phyloP scores from a whole-genome alignment of 2,888 invertebrate species.

The Lasioglossum calceatum region DNA sequence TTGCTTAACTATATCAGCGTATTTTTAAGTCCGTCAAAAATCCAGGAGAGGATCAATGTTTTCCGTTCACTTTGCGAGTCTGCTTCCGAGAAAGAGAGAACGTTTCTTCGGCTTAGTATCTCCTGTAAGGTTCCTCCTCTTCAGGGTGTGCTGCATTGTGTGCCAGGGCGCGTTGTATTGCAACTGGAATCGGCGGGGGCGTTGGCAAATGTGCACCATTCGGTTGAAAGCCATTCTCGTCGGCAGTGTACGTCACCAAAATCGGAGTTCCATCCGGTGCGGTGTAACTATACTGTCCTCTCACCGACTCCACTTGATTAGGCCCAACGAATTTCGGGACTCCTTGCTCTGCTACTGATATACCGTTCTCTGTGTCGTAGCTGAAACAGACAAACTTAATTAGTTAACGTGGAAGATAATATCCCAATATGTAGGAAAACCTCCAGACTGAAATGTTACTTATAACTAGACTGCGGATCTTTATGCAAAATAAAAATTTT shows the following conservation, averaged over 20 bases:
- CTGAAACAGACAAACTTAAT: conserved; percentile 79
- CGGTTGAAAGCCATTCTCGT: conserved; percentile 89
- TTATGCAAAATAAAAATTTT: too few relatives aligned
- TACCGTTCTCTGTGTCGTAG: conserved; percentile 88
- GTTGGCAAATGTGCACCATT: conserved; percentile 92
- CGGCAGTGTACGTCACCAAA: conserved; percentile 88
- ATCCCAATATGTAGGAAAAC: too few relatives aligned
- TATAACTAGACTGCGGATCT: too few relatives aligned
- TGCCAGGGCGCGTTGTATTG: conserved; percentile 89
- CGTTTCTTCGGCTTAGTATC: conserved; percentile 66
- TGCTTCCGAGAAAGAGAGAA: background rate
- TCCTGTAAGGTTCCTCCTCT: conserved; percentile 82
- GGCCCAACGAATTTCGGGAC: conserved; percentile 85
- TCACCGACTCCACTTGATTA: conserved; percentile 84
- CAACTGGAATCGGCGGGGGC: conserved; percentile 92
- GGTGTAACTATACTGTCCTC: conserved; percentile 89
- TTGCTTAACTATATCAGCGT: background rate
- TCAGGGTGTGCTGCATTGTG: conserved; percentile 86
- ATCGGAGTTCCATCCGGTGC: conserved; percentile 89
- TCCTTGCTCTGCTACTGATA: conserved; percentile 87
- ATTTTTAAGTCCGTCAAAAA: background rate
- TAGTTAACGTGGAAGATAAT: background rate
- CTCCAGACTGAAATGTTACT: background rate
- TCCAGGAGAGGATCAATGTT: background rate
- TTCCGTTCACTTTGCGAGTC: conserved; percentile 4